Conservation (phyloP, 2,888 invertebrate genomes). For the Eristalis tenax region DNA sequence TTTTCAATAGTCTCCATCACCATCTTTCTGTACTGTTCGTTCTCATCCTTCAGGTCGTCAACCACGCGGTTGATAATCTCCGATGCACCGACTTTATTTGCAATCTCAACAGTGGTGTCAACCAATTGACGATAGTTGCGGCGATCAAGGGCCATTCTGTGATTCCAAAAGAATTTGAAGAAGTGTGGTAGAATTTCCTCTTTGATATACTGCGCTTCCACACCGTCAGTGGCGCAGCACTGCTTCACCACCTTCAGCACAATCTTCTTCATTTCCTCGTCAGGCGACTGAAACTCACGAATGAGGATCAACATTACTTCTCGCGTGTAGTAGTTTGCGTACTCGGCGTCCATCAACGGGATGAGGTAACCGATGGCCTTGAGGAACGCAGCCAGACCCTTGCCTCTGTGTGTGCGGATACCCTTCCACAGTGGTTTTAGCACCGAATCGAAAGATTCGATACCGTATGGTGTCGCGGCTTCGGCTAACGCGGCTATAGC, state of each 20-base stretch:
- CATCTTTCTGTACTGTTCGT: constrained; percentile 99
- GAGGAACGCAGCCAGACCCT: constrained; percentile 98
- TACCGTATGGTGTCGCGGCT: constrained; percentile 99
- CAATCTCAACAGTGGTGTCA: constrained; percentile 99
- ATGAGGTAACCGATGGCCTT: constrained; percentile 99
- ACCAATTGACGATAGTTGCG: constrained; percentile 98
- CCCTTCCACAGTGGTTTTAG: constrained; percentile 99
- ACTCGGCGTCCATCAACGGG: constrained; percentile 99
- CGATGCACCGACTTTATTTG: constrained; percentile 99
- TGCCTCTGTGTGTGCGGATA: constrained; percentile 93
- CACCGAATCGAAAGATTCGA: constrained; percentile 99
- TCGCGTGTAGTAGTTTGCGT: constrained; percentile 99
- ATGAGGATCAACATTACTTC: constrained; percentile 97
- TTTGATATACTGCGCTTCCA: constrained; percentile 99
- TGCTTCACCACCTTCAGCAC: constrained; percentile 99
- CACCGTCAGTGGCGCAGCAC: constrained; percentile 99
- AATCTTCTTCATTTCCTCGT: constrained; percentile 99
- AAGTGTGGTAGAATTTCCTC: constrained; percentile 99
- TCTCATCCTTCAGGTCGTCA: constrained; percentile 99
- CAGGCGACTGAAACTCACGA: constrained; percentile 99
- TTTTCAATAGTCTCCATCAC: constrained; percentile 99
- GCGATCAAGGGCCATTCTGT: constrained; percentile 99
- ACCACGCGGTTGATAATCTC: constrained; percentile 99
- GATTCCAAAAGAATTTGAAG: constrained; percentile 99
- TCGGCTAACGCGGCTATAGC: constrained; percentile 99